Percentiles rank a stretch among this genome's conserved stretches.
These are phyloP conservation scores for Cryptus viduatorius DNA, from an alignment of 2,888 invertebrate genomes.

Conservation along the genomic window DNA sequence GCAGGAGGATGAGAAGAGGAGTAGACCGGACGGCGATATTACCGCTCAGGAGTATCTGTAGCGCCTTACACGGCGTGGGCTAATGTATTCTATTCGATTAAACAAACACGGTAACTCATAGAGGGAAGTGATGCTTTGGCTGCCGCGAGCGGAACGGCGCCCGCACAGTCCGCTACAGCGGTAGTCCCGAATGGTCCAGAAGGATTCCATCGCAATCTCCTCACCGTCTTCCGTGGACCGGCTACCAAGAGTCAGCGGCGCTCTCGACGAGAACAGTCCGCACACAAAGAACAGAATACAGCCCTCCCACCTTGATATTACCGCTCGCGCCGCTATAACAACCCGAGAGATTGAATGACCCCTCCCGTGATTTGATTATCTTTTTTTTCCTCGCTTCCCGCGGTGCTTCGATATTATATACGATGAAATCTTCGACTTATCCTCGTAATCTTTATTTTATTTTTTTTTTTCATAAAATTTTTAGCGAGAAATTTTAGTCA, in stretches of 20 bases:
- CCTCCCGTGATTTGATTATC: slow-evolving; percentile 69
- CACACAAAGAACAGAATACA: slow-evolving; percentile 46
- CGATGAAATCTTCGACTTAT: neutral
- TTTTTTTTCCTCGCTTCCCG: slow-evolving; percentile 47
- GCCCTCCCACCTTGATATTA: slow-evolving; percentile 76
- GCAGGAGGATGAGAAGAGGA: neutral
- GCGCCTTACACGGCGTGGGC: slow-evolving; percentile 75
- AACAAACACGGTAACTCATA: slow-evolving; percentile 77
- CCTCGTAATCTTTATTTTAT: neutral
- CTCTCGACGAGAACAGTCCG: slow-evolving; percentile 31
- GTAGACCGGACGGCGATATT: slow-evolving; percentile 20
- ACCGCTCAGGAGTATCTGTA: slow-evolving; percentile 28
- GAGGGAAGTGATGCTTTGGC: slow-evolving; percentile 53
- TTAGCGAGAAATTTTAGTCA: too few species aligned
- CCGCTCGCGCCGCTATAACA: slow-evolving; percentile 50
- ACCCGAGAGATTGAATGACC: slow-evolving; percentile 68
- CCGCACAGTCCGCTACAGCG: slow-evolving; percentile 32
- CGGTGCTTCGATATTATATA: slow-evolving; percentile 1
- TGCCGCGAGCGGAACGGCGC: slow-evolving; percentile 40
- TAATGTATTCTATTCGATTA: slow-evolving; percentile 81
- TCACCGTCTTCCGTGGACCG: slow-evolving; percentile 2
- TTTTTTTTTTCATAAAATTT: neutral
- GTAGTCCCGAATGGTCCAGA: slow-evolving; percentile 42
- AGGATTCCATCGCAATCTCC: slow-evolving; percentile 28
- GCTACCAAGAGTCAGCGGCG: slow-evolving; percentile 46